These are phyloP conservation scores for Cyclophora punctaria DNA, from an alignment of 2,888 invertebrate genomes.

Conservation along the genomic window DNA sequence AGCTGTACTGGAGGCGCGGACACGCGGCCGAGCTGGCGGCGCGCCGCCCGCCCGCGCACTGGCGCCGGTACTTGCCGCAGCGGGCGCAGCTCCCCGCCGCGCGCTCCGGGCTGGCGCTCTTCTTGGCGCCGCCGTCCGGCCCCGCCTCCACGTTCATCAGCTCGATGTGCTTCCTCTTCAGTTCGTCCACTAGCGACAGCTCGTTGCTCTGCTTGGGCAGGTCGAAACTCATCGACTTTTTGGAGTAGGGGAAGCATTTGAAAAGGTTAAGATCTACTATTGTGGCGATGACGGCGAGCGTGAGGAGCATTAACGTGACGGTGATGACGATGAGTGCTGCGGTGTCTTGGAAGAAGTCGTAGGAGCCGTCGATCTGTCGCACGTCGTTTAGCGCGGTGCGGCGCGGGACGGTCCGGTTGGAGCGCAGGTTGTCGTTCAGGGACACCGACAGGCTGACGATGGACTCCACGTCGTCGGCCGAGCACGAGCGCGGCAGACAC, in stretches of 20 bases:
- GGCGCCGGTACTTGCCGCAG: conserved; percentile 62
- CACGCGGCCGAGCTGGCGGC: conserved; percentile 36
- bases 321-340: conserved; percentile 44
- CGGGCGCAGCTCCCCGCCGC: conserved; percentile 47
- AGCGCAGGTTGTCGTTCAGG: conserved; percentile 55
- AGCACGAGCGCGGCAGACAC: conserved; percentile 67
- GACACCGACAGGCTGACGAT: conserved; percentile 66
- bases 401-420: conserved; percentile 50
- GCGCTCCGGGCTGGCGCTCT: conserved; percentile 36
- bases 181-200: conserved; percentile 23
- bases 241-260: conserved; percentile 36
- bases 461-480: conserved; percentile 50
- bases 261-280: conserved; percentile 54
- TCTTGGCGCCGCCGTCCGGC: conserved; percentile 42
- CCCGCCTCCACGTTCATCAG: conserved; percentile 27
- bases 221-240: conserved; percentile 50
- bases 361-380: conserved; percentile 38
- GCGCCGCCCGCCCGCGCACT: conserved; percentile 40
- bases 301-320: conserved; percentile 36
- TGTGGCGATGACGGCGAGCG: conserved; percentile 56
- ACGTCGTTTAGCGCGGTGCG: conserved; percentile 39
- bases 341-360: conserved; percentile 39
- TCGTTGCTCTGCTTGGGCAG: conserved; percentile 47
- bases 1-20: conserved; percentile 48
- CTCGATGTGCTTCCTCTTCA: conserved; percentile 24